Evolutionary conservation across 2,888 invertebrate genomes (phyloP).

Genomic region (Gymnocheta viridis): DNA sequence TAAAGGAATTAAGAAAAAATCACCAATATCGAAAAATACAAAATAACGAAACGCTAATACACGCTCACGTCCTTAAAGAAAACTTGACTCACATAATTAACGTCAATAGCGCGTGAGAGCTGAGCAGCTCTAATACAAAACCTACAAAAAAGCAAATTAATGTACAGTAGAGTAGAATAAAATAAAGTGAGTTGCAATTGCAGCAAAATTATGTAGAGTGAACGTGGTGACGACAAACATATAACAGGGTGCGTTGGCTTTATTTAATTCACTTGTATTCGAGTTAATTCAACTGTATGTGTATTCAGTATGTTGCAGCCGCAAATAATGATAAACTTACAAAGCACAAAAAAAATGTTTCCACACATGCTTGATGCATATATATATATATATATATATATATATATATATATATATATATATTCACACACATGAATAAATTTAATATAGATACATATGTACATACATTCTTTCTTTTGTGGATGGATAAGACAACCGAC

Average conservation of each 20-base stretch:
- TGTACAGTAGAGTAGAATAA: slow-evolving; percentile 41
- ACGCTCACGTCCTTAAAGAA: background rate
- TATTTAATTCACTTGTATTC: slow-evolving; percentile 43
- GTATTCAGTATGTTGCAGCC: slow-evolving; percentile 43
- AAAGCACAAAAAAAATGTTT: slow-evolving; percentile 18
- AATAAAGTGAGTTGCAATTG: slow-evolving; percentile 12
- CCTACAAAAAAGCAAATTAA: slow-evolving; percentile 34
- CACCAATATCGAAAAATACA: too few species aligned
- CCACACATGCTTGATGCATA: slow-evolving; percentile 47
- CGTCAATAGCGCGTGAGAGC: background rate
- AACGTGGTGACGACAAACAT: slow-evolving; percentile 50
- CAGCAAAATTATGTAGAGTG: slow-evolving; percentile 15
- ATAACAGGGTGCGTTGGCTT: slow-evolving; percentile 55
- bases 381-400: background rate
- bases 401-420: slow-evolving; percentile 4
- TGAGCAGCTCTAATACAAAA: background rate
- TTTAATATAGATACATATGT: too few species aligned
- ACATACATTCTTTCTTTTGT: slow-evolving; percentile 40
- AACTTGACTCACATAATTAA: background rate
- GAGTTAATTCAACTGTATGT: slow-evolving; percentile 28
- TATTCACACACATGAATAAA: slow-evolving; percentile 44
- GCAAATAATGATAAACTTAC: slow-evolving; percentile 36
- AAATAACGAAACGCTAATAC: too few species aligned
- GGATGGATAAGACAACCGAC: slow-evolving; percentile 30
- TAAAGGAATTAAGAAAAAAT: too few species aligned